phyloP scores from a whole-genome alignment of 2,888 invertebrate species.

The Ormyrus nitidulus region DNA sequence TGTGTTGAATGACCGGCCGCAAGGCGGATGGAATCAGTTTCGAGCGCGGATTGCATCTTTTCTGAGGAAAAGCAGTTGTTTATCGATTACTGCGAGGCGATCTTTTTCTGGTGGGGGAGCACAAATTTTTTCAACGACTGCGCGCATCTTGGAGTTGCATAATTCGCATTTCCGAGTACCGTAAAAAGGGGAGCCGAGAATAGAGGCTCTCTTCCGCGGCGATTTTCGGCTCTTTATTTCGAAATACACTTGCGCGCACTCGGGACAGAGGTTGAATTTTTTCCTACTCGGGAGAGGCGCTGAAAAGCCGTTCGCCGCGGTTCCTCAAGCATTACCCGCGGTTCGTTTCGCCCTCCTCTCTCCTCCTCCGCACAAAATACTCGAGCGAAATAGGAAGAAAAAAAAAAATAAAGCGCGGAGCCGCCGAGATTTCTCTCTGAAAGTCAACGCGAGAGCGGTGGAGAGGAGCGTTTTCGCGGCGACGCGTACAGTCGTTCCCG shows the following conservation, averaged over 20 bases:
- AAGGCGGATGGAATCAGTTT: background rate
- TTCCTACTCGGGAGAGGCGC: background rate
- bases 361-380: slow-evolving; percentile 11
- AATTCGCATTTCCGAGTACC: slow-evolving; percentile 9
- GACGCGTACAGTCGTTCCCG: slow-evolving; percentile 6
- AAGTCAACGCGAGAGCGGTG: slow-evolving; percentile 19
- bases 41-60: background rate
- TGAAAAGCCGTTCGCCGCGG: background rate
- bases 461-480: slow-evolving; percentile 27
- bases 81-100: background rate
- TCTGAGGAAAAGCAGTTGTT: background rate
- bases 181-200: background rate
- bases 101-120: too few species aligned
- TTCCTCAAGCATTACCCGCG: slow-evolving; percentile 13
- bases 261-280: slow-evolving; percentile 1
- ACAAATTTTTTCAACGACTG: background rate
- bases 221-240: slow-evolving; percentile 33
- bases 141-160: slow-evolving; percentile 4
- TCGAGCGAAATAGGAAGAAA: background rate
- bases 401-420: background rate
- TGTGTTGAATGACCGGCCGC: background rate
- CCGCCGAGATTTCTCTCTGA: background rate
- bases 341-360: slow-evolving; percentile 24
- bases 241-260: slow-evolving; percentile 25
- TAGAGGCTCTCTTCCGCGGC: slow-evolving; percentile 5